phyloP scores from a whole-genome alignment of 2,113 vertebrate species.

The Aplodontia rufa region DNA sequence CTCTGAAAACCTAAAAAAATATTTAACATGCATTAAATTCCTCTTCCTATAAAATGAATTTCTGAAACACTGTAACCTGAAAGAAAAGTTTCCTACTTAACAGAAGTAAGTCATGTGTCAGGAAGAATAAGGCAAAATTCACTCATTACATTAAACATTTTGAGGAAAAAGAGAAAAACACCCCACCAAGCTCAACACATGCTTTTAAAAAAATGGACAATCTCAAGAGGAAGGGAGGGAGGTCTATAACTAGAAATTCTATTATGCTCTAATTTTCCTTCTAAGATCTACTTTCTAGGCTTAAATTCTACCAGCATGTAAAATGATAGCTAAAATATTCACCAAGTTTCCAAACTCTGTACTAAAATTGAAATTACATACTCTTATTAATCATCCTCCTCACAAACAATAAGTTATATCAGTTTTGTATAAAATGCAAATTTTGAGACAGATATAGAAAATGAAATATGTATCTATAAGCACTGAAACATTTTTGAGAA shows the following conservation, averaged over 20 bases:
- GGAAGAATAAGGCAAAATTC: constrained; percentile 63
- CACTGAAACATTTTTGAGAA: constrained; percentile 4
- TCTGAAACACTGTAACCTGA: constrained; percentile 71
- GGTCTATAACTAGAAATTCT: constrained; percentile 53
- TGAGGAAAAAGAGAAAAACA: constrained; percentile 25
- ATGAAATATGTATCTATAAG: constrained; percentile 15
- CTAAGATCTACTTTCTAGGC: constrained; percentile 12
- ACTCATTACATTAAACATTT: constrained; percentile 65
- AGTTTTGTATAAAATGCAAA: constrained; percentile 34
- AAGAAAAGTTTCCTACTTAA: constrained; percentile 60
- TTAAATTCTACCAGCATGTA: constrained; percentile 48
- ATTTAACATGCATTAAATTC: constrained; percentile 76
- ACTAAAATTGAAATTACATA: constrained; percentile 20
- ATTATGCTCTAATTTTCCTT: constrained; percentile 27
- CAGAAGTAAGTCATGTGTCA: constrained; percentile 63
- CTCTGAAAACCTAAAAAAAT: constrained; percentile 69
- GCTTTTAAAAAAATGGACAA: constrained; percentile 84
- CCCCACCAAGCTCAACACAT: constrained; percentile 79
- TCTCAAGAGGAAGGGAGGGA: constrained; percentile 86
- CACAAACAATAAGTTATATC: neutral
- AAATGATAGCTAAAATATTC: neutral
- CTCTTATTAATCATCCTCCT: neutral
- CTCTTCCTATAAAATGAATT: constrained; percentile 60
- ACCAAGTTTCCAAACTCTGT: constrained; percentile 32
- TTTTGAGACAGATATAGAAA: constrained; percentile 26